Evolutionary conservation across 2,113 vertebrate genomes (phyloP).

Genomic region (Dermatemys mawii): DNA sequence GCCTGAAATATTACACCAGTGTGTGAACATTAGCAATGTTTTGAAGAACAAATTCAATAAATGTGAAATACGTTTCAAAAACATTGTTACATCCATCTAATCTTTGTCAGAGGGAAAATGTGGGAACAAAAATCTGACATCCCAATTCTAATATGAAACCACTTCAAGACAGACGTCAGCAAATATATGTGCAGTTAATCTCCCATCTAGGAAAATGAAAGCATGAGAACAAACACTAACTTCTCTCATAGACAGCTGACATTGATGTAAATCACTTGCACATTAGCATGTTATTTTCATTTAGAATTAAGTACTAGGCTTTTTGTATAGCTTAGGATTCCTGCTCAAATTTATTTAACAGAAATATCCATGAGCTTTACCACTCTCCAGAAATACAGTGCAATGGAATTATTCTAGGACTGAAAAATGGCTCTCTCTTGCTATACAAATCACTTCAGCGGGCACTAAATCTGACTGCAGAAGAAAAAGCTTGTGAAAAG

Average conservation of each 20-base stretch:
- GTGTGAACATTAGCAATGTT: not conserved
- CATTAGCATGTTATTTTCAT: slow-evolving; percentile 38
- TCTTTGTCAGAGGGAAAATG: slow-evolving; percentile 56
- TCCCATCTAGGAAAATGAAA: slow-evolving; percentile 62
- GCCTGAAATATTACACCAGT: not conserved
- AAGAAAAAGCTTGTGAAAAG: slow-evolving; percentile 58
- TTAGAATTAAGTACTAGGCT: slow-evolving; percentile 32
- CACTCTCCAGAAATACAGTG: slow-evolving; percentile 22
- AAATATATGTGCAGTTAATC: slow-evolving; percentile 35
- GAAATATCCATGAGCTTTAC: slow-evolving; percentile 11
- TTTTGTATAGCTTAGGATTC: slow-evolving; percentile 2
- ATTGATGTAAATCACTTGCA: slow-evolving; percentile 43
- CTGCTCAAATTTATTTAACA: slow-evolving; percentile 50
- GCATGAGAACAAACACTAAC: slow-evolving; percentile 36
- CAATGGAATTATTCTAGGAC: slow-evolving; percentile 47
- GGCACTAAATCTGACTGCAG: slow-evolving; percentile 30
- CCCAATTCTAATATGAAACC: slow-evolving; percentile 64
- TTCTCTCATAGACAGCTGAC: slow-evolving; percentile 49
- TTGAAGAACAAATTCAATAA: slow-evolving; percentile 20
- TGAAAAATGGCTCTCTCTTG: slow-evolving; percentile 32
- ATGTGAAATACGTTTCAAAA: slow-evolving; percentile 51
- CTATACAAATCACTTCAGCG: slow-evolving; percentile 41
- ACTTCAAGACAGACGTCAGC: slow-evolving; percentile 66
- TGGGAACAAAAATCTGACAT: slow-evolving; percentile 63
- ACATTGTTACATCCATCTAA: slow-evolving; percentile 30